Base-by-base conservation (phyloP, 2,797 vertebrate genomes). In the Leptoclinus maculatus region DNA sequence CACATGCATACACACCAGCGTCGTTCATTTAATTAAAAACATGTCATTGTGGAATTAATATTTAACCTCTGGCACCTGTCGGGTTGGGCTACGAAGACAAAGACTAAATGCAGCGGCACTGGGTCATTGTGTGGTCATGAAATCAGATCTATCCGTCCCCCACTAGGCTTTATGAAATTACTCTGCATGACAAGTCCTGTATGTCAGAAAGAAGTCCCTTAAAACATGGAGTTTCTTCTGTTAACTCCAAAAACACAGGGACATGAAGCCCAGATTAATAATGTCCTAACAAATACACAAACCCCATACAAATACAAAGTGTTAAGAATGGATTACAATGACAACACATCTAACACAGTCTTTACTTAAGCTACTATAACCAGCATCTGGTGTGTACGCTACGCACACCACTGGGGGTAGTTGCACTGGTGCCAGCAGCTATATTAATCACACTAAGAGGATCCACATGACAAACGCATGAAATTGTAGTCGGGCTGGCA, bases 21-120 rank as follows among this genome's bases (percentile, higher is more conserved):
- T 49, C 29, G 77, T 87, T 92, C 89, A 95, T 92, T 95, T 95
- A 95, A 95, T 95, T 94, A 94, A 93, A 91, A 92, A 86, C 90
- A 90, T 89, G 93, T 93, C 94, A 93, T 91, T 93, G 89, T 87
- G 71, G 83, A 92, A 95, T 95, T 94, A 95, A 96, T 96, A 95
- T 96, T 96, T 95, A 95, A 96, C 93, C 91, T 80, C 88, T 91
- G 84, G 92, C 93, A 95, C 89, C 92, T 94, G 94, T 83, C 85
- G 80, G 83, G 92, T 90, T 85, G 74, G 72, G 74, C 56, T 49
- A 74, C 12, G 38, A 83, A 77, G 82, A 94, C 91, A 94, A 94
- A 92, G 91, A 84, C 78, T 75, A 78, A 72, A 73, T 57, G 75
- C 78, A 39, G 83, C 76, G 80, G 81, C 71, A 64, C 53, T 83